These are phyloP conservation scores for Hoplodrina blanda DNA, from an alignment of 2,888 invertebrate genomes.

Conservation along the genomic window DNA sequence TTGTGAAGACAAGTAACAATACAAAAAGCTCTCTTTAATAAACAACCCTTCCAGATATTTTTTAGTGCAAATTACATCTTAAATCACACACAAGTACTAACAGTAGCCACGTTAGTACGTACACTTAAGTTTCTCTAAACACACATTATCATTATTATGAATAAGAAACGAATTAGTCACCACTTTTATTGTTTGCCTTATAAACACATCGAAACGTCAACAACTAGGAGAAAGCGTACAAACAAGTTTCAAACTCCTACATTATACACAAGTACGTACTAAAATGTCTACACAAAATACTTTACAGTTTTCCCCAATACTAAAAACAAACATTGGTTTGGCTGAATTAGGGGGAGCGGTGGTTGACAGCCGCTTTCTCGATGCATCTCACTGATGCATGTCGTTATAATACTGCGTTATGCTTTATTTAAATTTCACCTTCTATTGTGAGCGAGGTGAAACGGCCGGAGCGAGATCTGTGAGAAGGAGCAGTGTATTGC, in stretches of 20 bases:
- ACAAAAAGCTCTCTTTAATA: background rate
- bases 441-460: conserved; percentile 89
- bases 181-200: conserved; percentile 47
- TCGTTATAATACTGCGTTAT: conserved; percentile 85
- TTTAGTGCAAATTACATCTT: background rate
- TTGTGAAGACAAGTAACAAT: background rate
- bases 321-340: conserved; percentile 57
- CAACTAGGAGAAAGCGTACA: conserved; percentile 57
- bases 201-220: conserved; percentile 41
- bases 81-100: conserved; percentile 4
- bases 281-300: conserved; percentile 33
- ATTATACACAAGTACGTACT: conserved; percentile 31
- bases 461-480: conserved; percentile 84
- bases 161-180: conserved; percentile 43
- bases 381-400: conserved; percentile 86
- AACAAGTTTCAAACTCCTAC: conserved; percentile 51
- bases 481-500: conserved; percentile 86
- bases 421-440: conserved; percentile 90
- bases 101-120: conserved; percentile 6
- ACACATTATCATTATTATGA: conserved; percentile 9
- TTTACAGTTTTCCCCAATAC: conserved; percentile 40
- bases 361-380: conserved; percentile 78
- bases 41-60: background rate
- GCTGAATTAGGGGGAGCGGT: conserved; percentile 44
- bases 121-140: conserved; percentile 48